Base-by-base conservation (phyloP, 2,888 invertebrate genomes). In the Pachliopta kotzebuea region DNA sequence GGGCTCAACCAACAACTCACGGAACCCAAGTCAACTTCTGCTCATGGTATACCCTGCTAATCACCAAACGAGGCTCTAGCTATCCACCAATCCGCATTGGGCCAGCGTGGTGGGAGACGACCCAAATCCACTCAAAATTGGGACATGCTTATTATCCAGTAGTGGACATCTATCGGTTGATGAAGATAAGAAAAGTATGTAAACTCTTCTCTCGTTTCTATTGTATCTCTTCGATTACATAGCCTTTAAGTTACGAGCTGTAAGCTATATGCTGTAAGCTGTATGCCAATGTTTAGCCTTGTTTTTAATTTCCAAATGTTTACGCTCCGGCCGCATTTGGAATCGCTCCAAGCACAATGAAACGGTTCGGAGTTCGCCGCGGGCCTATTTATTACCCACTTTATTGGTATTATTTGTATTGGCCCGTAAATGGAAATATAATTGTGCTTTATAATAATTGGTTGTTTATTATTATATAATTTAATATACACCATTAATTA, bases 241-340 rank as follows among this genome's bases (percentile, higher is more conserved):
- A 17, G 23, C 23, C 24, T 62, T 26, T 62, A 56, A 55, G 55
- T 21, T 26, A 26, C 26, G 6, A 56, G 23, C 26, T n/a, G 20
- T 29, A 37, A 50, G 14, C 37, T 37, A 14, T 14, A 14, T 3
- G 37, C 14, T 14, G 8, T 31, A 31, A 31, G 31, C 9, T 31
- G 31, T n/a, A n/a, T n/a, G n/a, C 6, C 52, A 26, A 23, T 63
- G 45, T 55, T 63, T 50, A 59, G 54, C 6, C 42, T 14, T 55
- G 63, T 63, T 63, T 59, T 63, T 63, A 63, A 63, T 63, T 63
- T 63, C n/a, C 45, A 37, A 58, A 58, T 23, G 57, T 57, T 62
- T 58, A 58, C 63, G 58, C 52, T 24, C 23, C 14, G 26, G 45
- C n/a, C 23, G 58, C 42, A 31, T 55, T 63, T 63, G 63, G 63